These are phyloP conservation scores for Drosophila kurseongensis DNA, from an alignment of 1,140 invertebrate genomes.

Conservation along the genomic window DNA sequence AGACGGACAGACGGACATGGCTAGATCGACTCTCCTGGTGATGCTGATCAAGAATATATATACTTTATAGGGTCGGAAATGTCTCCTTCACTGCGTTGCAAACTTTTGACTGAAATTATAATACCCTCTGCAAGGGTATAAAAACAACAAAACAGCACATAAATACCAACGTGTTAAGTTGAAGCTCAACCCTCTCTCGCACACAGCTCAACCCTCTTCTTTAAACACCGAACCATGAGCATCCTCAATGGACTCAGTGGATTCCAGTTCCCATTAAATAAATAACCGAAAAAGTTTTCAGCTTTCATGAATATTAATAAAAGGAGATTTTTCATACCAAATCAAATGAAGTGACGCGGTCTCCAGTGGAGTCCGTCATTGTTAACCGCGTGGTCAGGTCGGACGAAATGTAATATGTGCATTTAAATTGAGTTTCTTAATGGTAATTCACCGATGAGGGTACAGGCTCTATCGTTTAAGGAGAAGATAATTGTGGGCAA, in stretches of 20 bases:
- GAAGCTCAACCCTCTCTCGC: neutral
- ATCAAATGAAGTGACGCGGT: constrained; percentile 4
- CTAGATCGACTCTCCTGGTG: too few relatives aligned
- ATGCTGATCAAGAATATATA: too few relatives aligned
- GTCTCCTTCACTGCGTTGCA: too few relatives aligned
- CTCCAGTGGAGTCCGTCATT: neutral
- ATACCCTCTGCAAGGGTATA: too few relatives aligned
- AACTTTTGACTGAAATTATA: too few relatives aligned
- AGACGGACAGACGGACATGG: too few relatives aligned
- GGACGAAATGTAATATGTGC: constrained; percentile 6
- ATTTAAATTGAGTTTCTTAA: constrained; percentile 11
- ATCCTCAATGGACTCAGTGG: neutral
- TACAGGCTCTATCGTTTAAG: neutral
- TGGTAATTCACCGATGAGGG: neutral
- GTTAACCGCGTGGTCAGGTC: neutral
- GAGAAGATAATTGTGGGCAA: neutral
- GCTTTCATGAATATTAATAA: constrained; percentile 14
- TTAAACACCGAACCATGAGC: neutral
- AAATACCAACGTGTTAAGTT: neutral
- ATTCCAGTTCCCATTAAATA: constrained; percentile 6
- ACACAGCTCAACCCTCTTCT: neutral
- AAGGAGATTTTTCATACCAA: constrained; percentile 3
- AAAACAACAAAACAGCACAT: constrained; percentile 2
- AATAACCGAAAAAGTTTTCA: constrained; percentile 12
- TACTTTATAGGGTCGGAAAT: too few relatives aligned